Evolutionary conservation across 2,797 vertebrate species (phyloP).

Genomic region (Chelmon rostratus): DNA sequence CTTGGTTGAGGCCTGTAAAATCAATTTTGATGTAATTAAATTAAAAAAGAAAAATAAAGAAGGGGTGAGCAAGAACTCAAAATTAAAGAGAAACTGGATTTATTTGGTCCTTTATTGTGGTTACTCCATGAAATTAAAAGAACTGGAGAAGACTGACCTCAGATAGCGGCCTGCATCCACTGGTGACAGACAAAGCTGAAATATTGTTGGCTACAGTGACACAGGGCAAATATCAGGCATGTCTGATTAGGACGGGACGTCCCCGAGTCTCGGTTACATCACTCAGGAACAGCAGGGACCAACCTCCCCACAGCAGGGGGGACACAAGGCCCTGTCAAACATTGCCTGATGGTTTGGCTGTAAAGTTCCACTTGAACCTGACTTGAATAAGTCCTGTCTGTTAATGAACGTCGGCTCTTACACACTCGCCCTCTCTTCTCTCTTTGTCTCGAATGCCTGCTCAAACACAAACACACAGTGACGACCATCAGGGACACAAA

Average conservation of each 20-base stretch:
- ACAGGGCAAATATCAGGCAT: constrained; percentile 9
- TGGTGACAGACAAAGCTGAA: neutral
- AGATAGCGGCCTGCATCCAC: neutral
- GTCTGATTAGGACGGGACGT: constrained; percentile 6
- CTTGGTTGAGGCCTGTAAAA: neutral
- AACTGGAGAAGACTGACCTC: neutral
- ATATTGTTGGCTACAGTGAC: neutral
- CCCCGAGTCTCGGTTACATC: constrained; percentile 7
- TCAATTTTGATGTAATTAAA: neutral
- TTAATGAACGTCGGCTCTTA: neutral
- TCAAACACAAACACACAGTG: neutral
- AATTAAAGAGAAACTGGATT: neutral
- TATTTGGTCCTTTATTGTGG: neutral
- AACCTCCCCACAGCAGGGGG: constrained; percentile 31
- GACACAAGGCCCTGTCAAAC: constrained; percentile 3
- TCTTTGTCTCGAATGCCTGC: neutral
- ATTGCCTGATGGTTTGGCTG: constrained; percentile 24
- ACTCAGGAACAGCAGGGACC: constrained; percentile 15
- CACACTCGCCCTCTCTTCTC: neutral
- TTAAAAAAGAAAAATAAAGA: neutral
- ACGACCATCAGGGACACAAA: neutral
- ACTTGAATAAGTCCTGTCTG: constrained; percentile 12
- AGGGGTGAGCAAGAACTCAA: no score
- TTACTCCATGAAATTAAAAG: neutral
- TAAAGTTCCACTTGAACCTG: constrained; percentile 7